phyloP scores from a whole-genome alignment of 2,113 vertebrate species.

The Centrocercus urophasianus region DNA sequence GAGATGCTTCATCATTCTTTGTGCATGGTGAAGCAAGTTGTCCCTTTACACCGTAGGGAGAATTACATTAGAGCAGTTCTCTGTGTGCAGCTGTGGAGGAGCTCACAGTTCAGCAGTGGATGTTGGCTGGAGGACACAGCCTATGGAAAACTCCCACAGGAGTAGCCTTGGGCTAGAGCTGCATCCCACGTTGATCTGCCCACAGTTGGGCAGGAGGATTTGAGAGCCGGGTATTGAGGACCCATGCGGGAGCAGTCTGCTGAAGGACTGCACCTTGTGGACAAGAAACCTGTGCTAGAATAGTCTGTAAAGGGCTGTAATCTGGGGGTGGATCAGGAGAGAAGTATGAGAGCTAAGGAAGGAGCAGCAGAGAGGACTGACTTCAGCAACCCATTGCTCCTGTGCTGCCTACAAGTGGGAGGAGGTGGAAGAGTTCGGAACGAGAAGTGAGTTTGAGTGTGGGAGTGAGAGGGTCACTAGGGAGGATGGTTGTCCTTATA shows the following conservation, averaged over 20 bases:
- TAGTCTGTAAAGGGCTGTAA: background rate
- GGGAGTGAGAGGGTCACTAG: background rate
- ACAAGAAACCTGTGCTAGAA: background rate
- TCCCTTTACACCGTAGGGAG: background rate
- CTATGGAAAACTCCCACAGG: background rate
- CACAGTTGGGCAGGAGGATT: background rate
- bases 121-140: background rate
- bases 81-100: background rate
- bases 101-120: background rate
- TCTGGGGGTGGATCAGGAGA: background rate
- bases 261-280: background rate
- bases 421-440: background rate
- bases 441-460: background rate
- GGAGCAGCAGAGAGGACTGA: background rate
- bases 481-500: background rate
- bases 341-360: background rate
- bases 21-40: background rate
- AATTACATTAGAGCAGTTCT: background rate
- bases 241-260: background rate
- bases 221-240: background rate
- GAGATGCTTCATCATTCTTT: background rate
- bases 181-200: rapidly evolving
- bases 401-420: background rate
- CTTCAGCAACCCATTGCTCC: background rate
- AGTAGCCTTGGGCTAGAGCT: background rate